These are phyloP conservation scores for Drosophila pseudoobscura DNA, from an alignment of 1,140 invertebrate species.

Conservation along the genomic window DNA sequence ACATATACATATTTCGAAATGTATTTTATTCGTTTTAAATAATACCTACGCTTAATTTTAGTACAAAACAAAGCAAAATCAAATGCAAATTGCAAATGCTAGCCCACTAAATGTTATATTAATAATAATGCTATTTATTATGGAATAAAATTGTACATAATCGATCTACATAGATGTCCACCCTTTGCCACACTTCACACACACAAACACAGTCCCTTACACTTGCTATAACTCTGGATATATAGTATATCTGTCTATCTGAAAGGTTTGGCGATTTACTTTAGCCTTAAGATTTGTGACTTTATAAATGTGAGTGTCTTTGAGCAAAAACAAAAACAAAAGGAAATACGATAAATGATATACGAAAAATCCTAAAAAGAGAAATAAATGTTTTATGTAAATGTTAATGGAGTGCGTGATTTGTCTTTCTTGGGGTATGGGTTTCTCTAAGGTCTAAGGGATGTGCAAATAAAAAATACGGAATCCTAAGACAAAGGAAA, in stretches of 20 bases:
- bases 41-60: constrained; percentile 75
- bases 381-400: constrained; percentile 81
- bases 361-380: constrained; percentile 46
- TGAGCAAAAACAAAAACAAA: constrained; percentile 48
- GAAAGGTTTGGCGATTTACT: constrained; percentile 22
- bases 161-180: constrained; percentile 36
- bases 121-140: constrained; percentile 56
- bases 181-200: constrained; percentile 9
- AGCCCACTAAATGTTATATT: constrained; percentile 65
- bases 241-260: constrained; percentile 57
- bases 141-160: constrained; percentile 47
- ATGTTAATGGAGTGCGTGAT: constrained; percentile 50
- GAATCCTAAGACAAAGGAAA: constrained; percentile 58
- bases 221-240: constrained; percentile 33
- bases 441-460: too few relatives aligned
- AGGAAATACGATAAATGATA: constrained; percentile 33
- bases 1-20: constrained; percentile 12
- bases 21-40: constrained; percentile 23
- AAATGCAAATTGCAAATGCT: constrained; percentile 48
- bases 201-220: constrained; percentile 17
- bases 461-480: neutral
- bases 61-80: constrained; percentile 53
- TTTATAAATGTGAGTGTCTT: constrained; percentile 74
- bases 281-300: constrained; percentile 51
- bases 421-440: neutral